phyloP scores from a whole-genome alignment of 2,888 invertebrate genomes.

The Heteropelma amictum region DNA sequence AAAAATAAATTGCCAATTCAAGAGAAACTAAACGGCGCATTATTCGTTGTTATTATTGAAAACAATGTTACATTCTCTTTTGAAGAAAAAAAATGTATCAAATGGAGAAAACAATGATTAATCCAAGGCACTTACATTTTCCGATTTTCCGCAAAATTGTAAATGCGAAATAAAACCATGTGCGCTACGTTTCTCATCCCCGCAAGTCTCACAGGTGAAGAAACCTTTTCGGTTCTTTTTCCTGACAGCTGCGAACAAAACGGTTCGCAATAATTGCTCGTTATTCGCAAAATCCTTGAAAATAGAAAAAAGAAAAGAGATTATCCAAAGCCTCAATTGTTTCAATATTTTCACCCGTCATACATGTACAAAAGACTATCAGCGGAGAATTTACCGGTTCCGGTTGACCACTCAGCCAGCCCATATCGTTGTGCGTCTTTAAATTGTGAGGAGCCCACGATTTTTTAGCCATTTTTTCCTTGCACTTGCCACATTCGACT shows the following conservation, averaged over 20 bases:
- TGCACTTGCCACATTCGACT: constrained; percentile 79
- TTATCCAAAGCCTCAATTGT: neutral
- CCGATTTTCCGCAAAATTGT: constrained; percentile 81
- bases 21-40: too few relatives aligned
- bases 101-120: too few relatives aligned
- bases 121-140: constrained; percentile 76
- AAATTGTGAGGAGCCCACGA: constrained; percentile 80
- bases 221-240: constrained; percentile 71
- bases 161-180: constrained; percentile 83
- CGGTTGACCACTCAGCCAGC: constrained; percentile 80
- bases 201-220: constrained; percentile 81
- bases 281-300: constrained; percentile 80
- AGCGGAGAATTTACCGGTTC: constrained; percentile 78
- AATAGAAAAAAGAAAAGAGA: constrained; percentile 57
- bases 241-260: constrained; percentile 78
- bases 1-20: too few relatives aligned
- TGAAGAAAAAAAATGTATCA: too few relatives aligned
- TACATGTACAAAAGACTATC: neutral
- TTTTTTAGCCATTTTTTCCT: constrained; percentile 71
- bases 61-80: too few relatives aligned
- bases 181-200: constrained; percentile 74
- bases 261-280: constrained; percentile 77
- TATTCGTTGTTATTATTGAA: too few relatives aligned
- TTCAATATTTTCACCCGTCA: neutral
- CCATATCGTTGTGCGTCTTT: constrained; percentile 80